Evolutionary conservation across 2,888 invertebrate species (phyloP).

Genomic region (Agriopis leucophaearia): DNA sequence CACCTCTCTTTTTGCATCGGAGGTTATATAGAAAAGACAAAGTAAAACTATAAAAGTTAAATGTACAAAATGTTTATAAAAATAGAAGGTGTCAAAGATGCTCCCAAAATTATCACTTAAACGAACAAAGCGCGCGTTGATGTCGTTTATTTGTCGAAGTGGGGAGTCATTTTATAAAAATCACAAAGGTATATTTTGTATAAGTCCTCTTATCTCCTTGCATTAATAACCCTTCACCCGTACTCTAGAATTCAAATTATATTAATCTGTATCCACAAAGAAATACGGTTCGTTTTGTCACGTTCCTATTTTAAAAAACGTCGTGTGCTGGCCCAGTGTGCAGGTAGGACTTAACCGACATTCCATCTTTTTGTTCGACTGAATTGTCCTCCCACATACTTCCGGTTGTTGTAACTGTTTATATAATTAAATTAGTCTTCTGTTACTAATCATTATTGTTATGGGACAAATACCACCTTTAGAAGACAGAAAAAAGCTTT

Average conservation of each 20-base stretch:
- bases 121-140: conserved; percentile 32
- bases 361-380: conserved; percentile 75
- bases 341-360: conserved; percentile 74
- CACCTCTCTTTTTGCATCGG: too few species aligned
- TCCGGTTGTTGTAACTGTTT: conserved; percentile 73
- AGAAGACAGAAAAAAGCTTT: not conserved
- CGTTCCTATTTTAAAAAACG: conserved; percentile 32
- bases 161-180: conserved; percentile 37
- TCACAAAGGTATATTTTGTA: conserved; percentile 37
- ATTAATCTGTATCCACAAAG: not conserved
- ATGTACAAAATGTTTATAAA: too few species aligned
- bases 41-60: too few species aligned
- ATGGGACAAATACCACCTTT: conserved; percentile 38
- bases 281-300: conserved; percentile 27
- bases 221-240: conserved; percentile 34
- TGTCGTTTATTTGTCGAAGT: conserved; percentile 39
- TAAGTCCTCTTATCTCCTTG: conserved; percentile 37
- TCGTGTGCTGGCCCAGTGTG: conserved; percentile 56
- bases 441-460: conserved; percentile 58
- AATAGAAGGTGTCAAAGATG: conserved; percentile 8
- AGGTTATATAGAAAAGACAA: too few species aligned
- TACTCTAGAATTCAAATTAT: not conserved
- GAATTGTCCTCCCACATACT: conserved; percentile 72
- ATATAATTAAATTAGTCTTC: conserved; percentile 58
- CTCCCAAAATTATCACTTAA: conserved; percentile 24